Conservation (phyloP, 2,113 vertebrate species). For the Microtus richardsoni region DNA sequence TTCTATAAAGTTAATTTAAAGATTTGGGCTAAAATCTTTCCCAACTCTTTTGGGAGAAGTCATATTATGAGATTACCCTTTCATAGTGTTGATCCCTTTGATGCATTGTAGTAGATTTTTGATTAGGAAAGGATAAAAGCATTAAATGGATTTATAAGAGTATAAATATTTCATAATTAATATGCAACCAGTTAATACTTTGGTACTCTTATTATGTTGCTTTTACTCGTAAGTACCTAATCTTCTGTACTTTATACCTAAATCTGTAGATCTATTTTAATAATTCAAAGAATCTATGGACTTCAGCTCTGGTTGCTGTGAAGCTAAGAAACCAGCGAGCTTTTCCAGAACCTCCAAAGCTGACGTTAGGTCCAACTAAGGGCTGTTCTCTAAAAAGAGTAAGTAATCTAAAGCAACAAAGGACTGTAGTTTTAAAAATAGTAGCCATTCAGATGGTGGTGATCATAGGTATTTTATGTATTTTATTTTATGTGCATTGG, state of each 20-base stretch:
- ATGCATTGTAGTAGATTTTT: constrained; percentile 25
- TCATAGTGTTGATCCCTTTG: not conserved
- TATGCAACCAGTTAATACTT: constrained; percentile 51
- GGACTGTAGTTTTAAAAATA: not conserved
- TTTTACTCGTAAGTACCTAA: constrained; percentile 41
- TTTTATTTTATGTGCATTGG: too few species aligned
- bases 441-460: constrained; percentile 33
- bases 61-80: constrained; percentile 41
- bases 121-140: not conserved
- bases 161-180: constrained; percentile 46
- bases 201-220: constrained; percentile 33
- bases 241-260: constrained; percentile 32
- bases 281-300: constrained; percentile 91
- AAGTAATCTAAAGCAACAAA: constrained; percentile 66
- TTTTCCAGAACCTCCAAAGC: constrained; percentile 43
- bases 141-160: constrained; percentile 24
- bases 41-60: not conserved
- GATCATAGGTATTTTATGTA: constrained; percentile 35
- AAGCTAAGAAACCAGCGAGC: constrained; percentile 84
- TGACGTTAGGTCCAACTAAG: constrained; percentile 53
- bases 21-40: constrained; percentile 11
- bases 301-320: constrained; percentile 85
- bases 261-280: constrained; percentile 90
- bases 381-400: constrained; percentile 83
- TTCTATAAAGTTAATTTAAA: constrained; percentile 50